These are phyloP conservation scores for Sphaerophoria rueppellii DNA, from an alignment of 2,888 invertebrate species.

Conservation along the genomic window DNA sequence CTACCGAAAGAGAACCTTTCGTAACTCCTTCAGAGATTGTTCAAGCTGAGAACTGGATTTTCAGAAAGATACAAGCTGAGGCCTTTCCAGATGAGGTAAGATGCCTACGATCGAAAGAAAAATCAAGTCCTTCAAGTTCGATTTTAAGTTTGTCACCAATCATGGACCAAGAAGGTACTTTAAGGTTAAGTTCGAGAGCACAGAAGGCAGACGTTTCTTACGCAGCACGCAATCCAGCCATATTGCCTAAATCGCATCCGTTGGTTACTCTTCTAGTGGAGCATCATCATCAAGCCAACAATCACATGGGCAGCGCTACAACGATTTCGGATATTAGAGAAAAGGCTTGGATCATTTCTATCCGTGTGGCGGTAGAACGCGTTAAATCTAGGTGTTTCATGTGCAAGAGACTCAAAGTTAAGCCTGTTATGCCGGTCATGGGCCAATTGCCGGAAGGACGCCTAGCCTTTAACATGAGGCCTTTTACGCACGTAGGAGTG, in stretches of 20 bases:
- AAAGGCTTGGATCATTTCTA: conserved; percentile 16
- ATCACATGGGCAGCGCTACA: neutral
- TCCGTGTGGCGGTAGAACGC: conserved; percentile 4
- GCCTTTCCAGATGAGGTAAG: conserved; percentile 17
- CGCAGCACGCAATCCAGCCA: conserved; percentile 8
- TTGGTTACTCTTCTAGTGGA: neutral
- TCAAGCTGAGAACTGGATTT: conserved; percentile 11
- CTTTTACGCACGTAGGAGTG: conserved; percentile 26
- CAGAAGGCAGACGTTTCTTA: conserved; percentile 18
- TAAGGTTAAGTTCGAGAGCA: conserved; percentile 3
- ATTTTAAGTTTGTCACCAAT: conserved; percentile 10
- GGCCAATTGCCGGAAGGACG: conserved; percentile 13
- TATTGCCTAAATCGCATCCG: conserved; percentile 5
- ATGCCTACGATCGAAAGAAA: neutral
- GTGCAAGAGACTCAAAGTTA: neutral
- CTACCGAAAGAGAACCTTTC: conserved; percentile 2
- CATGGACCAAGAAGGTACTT: conserved; percentile 1
- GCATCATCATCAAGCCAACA: neutral
- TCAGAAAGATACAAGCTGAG: conserved; percentile 30
- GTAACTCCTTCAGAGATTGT: neutral
- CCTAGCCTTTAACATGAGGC: conserved; percentile 13
- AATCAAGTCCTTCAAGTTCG: neutral
- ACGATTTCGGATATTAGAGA: conserved; percentile 16
- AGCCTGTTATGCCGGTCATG: neutral
- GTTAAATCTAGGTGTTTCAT: conserved; percentile 1